Evolutionary conservation across 92 coral and sea anemone species (phyloP).

Genomic region (Meandrina meandrites): DNA sequence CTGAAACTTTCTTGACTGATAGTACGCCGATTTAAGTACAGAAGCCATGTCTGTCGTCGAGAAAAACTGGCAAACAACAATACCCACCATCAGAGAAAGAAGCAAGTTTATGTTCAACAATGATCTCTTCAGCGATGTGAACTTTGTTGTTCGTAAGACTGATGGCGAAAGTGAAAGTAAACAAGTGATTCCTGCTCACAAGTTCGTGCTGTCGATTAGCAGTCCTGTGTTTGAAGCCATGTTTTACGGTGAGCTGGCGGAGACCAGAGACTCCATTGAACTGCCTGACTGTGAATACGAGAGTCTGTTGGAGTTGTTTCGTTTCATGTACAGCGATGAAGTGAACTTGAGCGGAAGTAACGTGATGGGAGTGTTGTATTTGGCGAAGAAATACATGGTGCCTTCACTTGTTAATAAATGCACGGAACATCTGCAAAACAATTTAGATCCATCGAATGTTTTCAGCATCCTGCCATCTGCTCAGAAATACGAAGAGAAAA

Average conservation of each 20-base stretch:
- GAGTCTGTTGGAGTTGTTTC: conserved; percentile 57
- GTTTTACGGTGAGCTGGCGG: conserved; percentile 57
- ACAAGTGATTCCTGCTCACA: conserved; percentile 24
- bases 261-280: conserved; percentile 29
- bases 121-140: no score
- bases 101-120: no score
- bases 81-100: no score
- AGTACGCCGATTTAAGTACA: no score
- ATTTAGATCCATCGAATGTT: no score
- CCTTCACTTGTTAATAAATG: conserved; percentile 63
- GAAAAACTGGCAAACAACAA: no score
- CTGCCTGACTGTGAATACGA: conserved; percentile 58
- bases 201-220: conserved; percentile 21
- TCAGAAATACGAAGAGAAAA: no score
- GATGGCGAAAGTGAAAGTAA: background rate
- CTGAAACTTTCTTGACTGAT: no score
- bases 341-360: conserved; percentile 51
- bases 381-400: conserved; percentile 71
- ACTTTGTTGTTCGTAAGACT: background rate
- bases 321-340: conserved; percentile 64
- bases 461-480: no score
- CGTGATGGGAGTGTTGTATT: conserved; percentile 64
- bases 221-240: conserved; percentile 61
- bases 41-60: no score
- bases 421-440: background rate